These are phyloP conservation scores for Cecidostiba fungosa DNA, from an alignment of 2,888 invertebrate species.

Conservation along the genomic window DNA sequence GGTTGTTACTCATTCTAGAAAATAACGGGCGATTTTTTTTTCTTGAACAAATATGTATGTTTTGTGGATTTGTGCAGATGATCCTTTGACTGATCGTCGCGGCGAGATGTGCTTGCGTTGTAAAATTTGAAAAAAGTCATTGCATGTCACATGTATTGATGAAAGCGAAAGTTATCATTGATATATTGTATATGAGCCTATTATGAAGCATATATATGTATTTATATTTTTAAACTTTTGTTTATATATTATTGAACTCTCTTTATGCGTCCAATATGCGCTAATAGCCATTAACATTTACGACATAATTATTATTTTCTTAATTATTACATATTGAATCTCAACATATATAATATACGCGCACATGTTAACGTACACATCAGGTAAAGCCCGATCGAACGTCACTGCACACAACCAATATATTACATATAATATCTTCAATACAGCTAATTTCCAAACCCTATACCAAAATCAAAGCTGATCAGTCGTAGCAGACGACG, in stretches of 20 bases:
- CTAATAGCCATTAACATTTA: not conserved
- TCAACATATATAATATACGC: not conserved
- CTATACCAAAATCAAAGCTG: not conserved
- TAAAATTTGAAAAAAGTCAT: too few relatives aligned
- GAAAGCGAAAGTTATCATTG: not conserved
- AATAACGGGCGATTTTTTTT: not conserved
- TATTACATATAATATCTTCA: too few relatives aligned
- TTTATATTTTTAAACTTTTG: not conserved
- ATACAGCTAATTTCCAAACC: not conserved
- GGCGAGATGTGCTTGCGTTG: too few relatives aligned
- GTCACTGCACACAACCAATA: not conserved
- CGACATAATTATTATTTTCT: not conserved
- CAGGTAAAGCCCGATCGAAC: not conserved
- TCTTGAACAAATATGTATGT: too few relatives aligned
- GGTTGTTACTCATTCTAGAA: not conserved
- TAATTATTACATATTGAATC: not conserved
- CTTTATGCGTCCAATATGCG: too few relatives aligned
- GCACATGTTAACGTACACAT: not conserved
- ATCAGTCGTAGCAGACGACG: not conserved
- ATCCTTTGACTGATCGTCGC: too few relatives aligned
- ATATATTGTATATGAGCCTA: too few relatives aligned
- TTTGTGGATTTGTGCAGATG: too few relatives aligned
- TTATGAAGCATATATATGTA: too few relatives aligned
- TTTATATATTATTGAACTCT: not conserved
- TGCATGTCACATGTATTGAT: not conserved